Conservation (phyloP, 2,888 invertebrate genomes). For the Dolichomitus sp. region DNA sequence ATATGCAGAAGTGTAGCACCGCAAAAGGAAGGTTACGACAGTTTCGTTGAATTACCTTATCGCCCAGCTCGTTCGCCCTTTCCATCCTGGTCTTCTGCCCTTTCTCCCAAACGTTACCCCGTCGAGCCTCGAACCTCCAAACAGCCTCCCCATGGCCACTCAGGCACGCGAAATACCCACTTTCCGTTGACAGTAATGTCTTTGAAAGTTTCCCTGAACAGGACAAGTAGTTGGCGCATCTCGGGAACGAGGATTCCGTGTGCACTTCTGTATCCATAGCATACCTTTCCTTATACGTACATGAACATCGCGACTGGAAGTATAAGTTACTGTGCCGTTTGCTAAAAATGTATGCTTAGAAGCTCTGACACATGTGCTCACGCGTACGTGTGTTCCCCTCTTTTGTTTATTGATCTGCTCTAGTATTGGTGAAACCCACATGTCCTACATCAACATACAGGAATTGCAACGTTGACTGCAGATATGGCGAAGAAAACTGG, state of each 20-base stretch:
- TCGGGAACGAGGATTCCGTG: background rate
- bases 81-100: constrained; percentile 30
- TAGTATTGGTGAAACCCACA: background rate
- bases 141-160: constrained; percentile 26
- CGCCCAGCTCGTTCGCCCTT: constrained; percentile 66
- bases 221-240: constrained; percentile 9
- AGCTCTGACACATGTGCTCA: background rate
- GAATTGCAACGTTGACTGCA: constrained; percentile 16
- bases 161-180: constrained; percentile 29
- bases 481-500: constrained; percentile 7
- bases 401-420: constrained; percentile 2
- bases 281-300: background rate
- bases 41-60: constrained; percentile 80
- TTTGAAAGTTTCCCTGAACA: constrained; percentile 36
- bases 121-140: constrained; percentile 18
- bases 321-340: background rate
- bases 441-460: constrained; percentile 2
- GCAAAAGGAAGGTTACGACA: constrained; percentile 76
- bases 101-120: constrained; percentile 33
- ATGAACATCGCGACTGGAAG: background rate
- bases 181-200: constrained; percentile 46
- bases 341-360: background rate
- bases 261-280: background rate
- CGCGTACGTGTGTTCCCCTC: background rate
- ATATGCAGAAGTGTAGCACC: constrained; percentile 30